These are phyloP conservation scores for Muricea muricata DNA, from an alignment of 92 coral and sea anemone species.

Conservation along the genomic window DNA sequence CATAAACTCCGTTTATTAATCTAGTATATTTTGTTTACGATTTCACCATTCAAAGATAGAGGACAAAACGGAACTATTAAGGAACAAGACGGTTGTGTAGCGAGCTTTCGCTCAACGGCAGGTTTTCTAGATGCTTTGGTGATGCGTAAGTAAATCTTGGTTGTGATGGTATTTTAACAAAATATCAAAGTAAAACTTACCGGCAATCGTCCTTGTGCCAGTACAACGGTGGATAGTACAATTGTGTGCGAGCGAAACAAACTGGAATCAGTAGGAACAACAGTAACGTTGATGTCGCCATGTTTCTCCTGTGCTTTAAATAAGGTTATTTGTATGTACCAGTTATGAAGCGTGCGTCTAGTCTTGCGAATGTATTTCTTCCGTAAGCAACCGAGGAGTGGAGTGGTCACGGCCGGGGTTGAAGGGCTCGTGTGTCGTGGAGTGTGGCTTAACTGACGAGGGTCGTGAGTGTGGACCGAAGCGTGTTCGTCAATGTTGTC, in stretches of 20 bases:
- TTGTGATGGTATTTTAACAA: not conserved
- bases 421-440: not conserved
- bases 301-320: not conserved
- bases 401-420: not conserved
- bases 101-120: too few relatives aligned
- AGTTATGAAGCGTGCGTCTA: not conserved
- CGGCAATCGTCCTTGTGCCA: constrained; percentile 39
- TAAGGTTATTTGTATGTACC: not conserved
- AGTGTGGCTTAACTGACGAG: not conserved
- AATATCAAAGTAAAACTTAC: constrained; percentile 28
- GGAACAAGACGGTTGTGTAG: not conserved
- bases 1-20: not conserved
- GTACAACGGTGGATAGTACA: constrained; percentile 24
- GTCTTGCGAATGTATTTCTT: not conserved
- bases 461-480: not conserved
- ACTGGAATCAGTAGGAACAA: not conserved
- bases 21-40: not conserved
- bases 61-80: not conserved
- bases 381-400: not conserved
- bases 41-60: not conserved
- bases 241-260: not conserved
- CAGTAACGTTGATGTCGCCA: not conserved
- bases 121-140: too few relatives aligned
- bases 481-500: not conserved
- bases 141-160: too few relatives aligned